Percentiles rank a stretch among this genome's conserved stretches.
Evolutionary conservation across 2,797 vertebrate species (phyloP).

Genomic region (Enteromius fasciolatus): DNA sequence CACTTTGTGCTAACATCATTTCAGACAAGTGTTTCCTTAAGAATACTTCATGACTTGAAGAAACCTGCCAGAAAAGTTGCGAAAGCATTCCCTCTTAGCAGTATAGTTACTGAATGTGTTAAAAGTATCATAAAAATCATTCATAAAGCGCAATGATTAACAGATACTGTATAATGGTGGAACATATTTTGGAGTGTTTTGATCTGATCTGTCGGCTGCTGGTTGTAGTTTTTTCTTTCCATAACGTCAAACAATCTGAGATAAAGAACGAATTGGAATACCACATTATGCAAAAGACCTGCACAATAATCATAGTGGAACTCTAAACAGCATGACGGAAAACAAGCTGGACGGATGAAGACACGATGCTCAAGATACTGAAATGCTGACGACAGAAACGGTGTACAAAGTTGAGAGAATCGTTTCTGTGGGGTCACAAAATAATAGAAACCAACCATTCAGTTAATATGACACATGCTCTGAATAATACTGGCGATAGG

Average conservation of each 20-base stretch:
- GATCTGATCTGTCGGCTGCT: not conserved
- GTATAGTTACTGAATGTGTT: not conserved
- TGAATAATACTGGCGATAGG: not conserved
- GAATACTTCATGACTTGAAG: not conserved
- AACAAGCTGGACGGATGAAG: not conserved
- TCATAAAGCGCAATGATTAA: not conserved
- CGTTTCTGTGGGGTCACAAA: not conserved
- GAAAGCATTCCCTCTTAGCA: not conserved
- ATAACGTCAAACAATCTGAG: not conserved
- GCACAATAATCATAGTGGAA: not conserved
- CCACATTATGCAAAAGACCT: not conserved
- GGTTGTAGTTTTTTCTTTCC: not conserved
- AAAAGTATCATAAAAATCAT: not conserved
- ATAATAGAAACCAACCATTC: not conserved
- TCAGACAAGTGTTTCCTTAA: not conserved
- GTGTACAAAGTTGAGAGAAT: not conserved
- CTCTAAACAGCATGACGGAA: not conserved
- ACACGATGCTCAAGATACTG: not conserved
- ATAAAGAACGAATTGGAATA: not conserved
- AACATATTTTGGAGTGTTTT: not conserved
- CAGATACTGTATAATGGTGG: not conserved
- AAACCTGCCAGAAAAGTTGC: not conserved
- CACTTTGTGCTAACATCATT: not conserved
- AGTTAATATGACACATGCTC: not conserved
- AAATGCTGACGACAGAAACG: not conserved